Percentiles rank a stretch among this genome's conserved stretches.
These are phyloP conservation scores for Pantelozetes paolii DNA, from an alignment of 2,888 invertebrate genomes.

Conservation along the genomic window DNA sequence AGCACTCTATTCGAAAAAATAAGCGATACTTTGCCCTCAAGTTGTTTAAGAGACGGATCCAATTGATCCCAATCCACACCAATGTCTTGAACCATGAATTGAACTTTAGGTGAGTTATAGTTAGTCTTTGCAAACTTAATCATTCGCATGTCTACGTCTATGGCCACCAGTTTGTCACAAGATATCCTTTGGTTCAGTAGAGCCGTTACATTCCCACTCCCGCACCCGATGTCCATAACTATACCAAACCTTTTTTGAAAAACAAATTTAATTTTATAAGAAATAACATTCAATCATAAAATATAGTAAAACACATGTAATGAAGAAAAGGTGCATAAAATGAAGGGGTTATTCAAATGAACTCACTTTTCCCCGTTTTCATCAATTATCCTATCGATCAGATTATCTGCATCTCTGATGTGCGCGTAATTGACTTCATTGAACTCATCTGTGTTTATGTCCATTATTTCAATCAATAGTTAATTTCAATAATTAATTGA, in stretches of 20 bases:
- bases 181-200: constrained; percentile 34
- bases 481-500: background rate
- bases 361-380: constrained; percentile 40
- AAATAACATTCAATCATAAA: constrained; percentile 13
- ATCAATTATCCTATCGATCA: constrained; percentile 39
- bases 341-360: background rate
- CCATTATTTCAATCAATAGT: constrained; percentile 10
- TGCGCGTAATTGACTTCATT: constrained; percentile 39
- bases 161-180: constrained; percentile 31
- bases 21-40: constrained; percentile 37
- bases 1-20: constrained; percentile 40
- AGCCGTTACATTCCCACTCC: constrained; percentile 38
- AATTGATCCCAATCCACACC: constrained; percentile 35
- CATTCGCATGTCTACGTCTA: constrained; percentile 39
- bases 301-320: no score
- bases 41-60: constrained; percentile 26
- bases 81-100: constrained; percentile 32
- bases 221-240: constrained; percentile 38
- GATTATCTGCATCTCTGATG: constrained; percentile 39
- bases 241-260: constrained; percentile 18
- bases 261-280: background rate
- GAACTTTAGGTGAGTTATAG: constrained; percentile 33
- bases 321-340: no score
- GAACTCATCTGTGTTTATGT: constrained; percentile 38
- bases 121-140: constrained; percentile 29